phyloP scores from a whole-genome alignment of 2,888 invertebrate species.

The Serripes groenlandicus region DNA sequence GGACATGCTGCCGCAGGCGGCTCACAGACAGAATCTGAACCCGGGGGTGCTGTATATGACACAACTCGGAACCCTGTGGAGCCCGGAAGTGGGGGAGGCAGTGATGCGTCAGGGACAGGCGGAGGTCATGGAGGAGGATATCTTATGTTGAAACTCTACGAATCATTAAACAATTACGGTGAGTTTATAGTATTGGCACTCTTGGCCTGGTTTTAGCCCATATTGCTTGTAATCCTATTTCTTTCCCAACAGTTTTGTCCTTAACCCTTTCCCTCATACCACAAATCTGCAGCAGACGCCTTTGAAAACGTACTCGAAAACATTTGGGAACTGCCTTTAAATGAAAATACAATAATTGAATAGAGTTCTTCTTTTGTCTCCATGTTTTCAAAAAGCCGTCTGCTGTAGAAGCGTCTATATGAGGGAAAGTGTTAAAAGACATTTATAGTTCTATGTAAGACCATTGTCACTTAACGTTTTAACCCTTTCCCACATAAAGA shows the following conservation, averaged over 20 bases:
- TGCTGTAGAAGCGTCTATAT: no score
- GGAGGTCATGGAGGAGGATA: conserved; percentile 80
- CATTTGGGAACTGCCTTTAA: no score
- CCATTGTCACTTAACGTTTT: no score
- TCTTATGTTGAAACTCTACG: conserved; percentile 69
- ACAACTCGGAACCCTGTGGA: conserved; percentile 66
- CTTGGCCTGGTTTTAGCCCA: no score
- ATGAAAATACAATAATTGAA: no score
- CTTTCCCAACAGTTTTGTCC: background rate
- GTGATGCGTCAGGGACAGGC: conserved; percentile 59
- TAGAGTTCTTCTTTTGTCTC: no score
- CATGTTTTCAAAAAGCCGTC: no score
- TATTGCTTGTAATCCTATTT: no score
- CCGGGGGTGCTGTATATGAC: conserved; percentile 72
- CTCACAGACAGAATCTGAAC: conserved; percentile 34
- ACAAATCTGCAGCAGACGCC: background rate
- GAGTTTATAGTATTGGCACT: background rate
- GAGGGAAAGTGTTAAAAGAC: no score
- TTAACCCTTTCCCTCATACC: background rate
- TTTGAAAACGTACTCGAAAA: no score
- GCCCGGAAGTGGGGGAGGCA: conserved; percentile 78
- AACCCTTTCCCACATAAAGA: no score
- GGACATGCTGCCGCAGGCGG: conserved; percentile 78
- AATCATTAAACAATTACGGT: conserved; percentile 71
- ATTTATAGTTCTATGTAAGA: no score